Evolutionary conservation across 2,797 vertebrate genomes (phyloP), one percentile per base, ranked within the genome.

Genomic region (Hypotaenidia okinawae): DNA sequence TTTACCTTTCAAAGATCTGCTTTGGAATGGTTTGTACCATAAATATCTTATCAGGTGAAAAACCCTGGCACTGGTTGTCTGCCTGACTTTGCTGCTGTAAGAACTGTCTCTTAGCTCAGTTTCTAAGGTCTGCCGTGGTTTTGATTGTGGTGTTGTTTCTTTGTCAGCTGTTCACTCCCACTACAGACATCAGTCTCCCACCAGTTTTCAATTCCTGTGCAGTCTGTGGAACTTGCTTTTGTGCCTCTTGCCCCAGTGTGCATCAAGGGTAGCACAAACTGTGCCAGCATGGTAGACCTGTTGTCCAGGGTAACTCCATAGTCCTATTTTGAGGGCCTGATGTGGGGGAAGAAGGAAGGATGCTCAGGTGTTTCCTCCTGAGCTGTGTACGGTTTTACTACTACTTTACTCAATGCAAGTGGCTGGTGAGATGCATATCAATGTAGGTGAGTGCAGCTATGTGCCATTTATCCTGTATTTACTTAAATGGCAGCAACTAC

Each of bases 321-420:
- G 2, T 33, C 27, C 22, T 62, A 35, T 6, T 51, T 8, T 55
- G 30, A 75, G 41, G 47, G 13, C 77, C 16, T 64, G 59, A 41
- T 0, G 0, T 0, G 1, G 13, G 24, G 37, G 9, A 77, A 15
- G 24, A 67, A 76, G 41, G 35, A 77, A 77, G 14, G 33, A 43
- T 5, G 5, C 27, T 75, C 33, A 32, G 28, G 10, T 37, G 24
- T n/a, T 94, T 84, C 43, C 43, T 23, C 10, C 32, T 33, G 16
- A 1, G 0, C 17, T 75, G 30, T 39, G 3, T 24, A 11, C 51
- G 21, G 9, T 45, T 39, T 81, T 54, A 67, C 43, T 64, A 33
- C 13, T 52, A 13, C 52, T 91, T 81, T 75, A 18, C 32, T 23
- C 52, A 39, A 12, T 55, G 47, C 22, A 57, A 49, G 39, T 11